Base-by-base conservation (phyloP, 2,113 vertebrate species). In the Panthera tigris region DNA sequence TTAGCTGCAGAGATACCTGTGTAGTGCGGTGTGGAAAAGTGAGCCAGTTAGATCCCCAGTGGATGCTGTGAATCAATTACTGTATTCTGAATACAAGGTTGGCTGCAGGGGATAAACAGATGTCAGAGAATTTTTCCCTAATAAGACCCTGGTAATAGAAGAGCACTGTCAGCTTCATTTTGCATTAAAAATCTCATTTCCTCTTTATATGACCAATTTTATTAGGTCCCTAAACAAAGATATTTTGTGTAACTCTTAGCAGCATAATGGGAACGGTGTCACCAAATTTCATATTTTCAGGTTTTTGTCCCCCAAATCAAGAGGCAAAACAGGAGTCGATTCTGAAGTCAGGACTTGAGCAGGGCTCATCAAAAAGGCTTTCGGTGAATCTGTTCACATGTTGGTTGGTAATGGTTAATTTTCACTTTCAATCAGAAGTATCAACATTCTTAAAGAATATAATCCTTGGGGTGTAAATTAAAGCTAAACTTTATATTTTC, bases 61-160 rank as follows among this genome's bases (percentile, higher is more conserved):
- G 99, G 99, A 99, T 98, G 99, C 98, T 99, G 98, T 98, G 99
- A 99, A 99, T 99, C 99, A 99, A 99, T 99, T 99, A 99, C 99
- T 99, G 98, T 99, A 99, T 99, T 99, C 99, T 99, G 98, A 99
- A 99, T 99, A 99, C 99, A 99, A 99, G 98, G 99, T 99, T 99
- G 99, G 99, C 99, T 99, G 98, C 98, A 98, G 99, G 98, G 99
- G 99, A 99, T 99, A 99, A 99, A 99, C 99, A 99, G 99, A 99
- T 99, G 99, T 99, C 99, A 99, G 99, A 99, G 99, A 99, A 99
- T 99, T 99, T 99, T 99, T 99, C 98, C 99, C 99, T 99, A 99
- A 99, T 99, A 99, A 99, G 99, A 99, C 99, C 99, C 98, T 98
- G 98, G 99, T 99, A 99, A 99, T 99, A 99, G 99, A 99, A 99